These are phyloP conservation scores for Hyperoplus immaculatus DNA, from an alignment of 2,797 vertebrate species.

Conservation along the genomic window DNA sequence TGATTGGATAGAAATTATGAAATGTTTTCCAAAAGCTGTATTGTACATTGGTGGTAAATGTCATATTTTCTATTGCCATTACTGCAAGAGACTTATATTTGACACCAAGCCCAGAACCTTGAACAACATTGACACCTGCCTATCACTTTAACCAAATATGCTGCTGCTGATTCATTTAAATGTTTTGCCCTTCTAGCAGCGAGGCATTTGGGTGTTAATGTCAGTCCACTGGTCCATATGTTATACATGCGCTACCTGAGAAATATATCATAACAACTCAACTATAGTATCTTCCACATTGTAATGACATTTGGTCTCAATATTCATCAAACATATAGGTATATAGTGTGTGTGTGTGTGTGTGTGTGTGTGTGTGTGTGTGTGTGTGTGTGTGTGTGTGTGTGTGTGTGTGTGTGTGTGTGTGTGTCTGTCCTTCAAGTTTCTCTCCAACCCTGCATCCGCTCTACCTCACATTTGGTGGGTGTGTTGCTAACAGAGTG, in stretches of 20 bases:
- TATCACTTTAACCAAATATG: constrained; percentile 16
- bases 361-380: too few species aligned
- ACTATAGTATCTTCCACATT: constrained; percentile 10
- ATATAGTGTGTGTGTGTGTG: too few species aligned
- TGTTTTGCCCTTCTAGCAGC: constrained; percentile 15
- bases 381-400: too few species aligned
- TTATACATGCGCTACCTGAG: constrained; percentile 19
- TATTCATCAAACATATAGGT: constrained; percentile 5
- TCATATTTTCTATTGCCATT: constrained; percentile 12
- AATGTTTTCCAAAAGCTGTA: not conserved
- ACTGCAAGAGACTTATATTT: not conserved
- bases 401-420: too few species aligned
- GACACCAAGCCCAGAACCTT: constrained; percentile 3
- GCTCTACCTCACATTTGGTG: too few species aligned
- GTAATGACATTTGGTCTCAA: constrained; percentile 39
- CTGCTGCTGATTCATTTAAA: constrained; percentile 16
- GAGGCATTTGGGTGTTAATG: constrained; percentile 26
- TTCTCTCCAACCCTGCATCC: too few species aligned
- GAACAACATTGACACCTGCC: constrained; percentile 4
- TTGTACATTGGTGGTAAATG: not conserved
- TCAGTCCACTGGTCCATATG: constrained; percentile 41
- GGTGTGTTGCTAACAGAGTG: too few species aligned
- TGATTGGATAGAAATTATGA: not conserved
- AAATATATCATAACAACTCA: constrained; percentile 30
- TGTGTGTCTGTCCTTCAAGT: too few species aligned